Evolutionary conservation across 2,888 invertebrate species (phyloP), one percentile per base, ranked within the genome.

Genomic region (Apotomis turbidana): DNA sequence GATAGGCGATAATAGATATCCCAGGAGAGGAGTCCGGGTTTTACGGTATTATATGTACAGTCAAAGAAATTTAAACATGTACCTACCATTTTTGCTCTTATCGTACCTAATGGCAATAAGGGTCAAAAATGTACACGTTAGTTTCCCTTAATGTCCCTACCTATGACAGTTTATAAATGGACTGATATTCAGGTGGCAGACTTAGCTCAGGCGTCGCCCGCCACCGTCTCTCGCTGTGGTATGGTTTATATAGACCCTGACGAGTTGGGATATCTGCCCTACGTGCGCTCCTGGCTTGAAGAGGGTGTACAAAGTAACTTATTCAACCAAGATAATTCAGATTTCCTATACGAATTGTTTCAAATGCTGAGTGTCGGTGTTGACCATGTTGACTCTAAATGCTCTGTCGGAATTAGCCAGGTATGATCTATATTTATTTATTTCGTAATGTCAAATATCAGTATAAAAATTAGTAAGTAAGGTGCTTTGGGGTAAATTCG

Each of bases 171-270:
- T 41, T 41, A 41, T 41, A 41, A 41, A 41, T 41, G 5, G 41
- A 41, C 6, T 41, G 6, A 6, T 41, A 60, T 64, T 9, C 46
- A 93, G 93, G 96, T 96, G 8, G 96, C 96, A 81, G 98, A 98
- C 87, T 90, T 98, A 68, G 95, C 97, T 0, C 98, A 98, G 85
- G 98, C 98, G 0, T 98, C 98, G 0, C 98, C 98, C 0, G 98
- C 98, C 0, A 98, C 98, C 0, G 98, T 98, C 4, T 95, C 95
- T 0, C 95, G 95, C 36, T 96, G 96, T 78, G 98, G 98, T 63
- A 98, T 98, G 98, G 98, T 98, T 2, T 98, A 97, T 85, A 95
- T 98, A 8, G 98, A 98, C 85, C 95, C 98, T 0, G 94, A 95
- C 3, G 97, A 98, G 81, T 90, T 98, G 62, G 96, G 96, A 64